phyloP scores from a whole-genome alignment of 2,113 vertebrate genomes.

The Ophthalmolycus amberensis region DNA sequence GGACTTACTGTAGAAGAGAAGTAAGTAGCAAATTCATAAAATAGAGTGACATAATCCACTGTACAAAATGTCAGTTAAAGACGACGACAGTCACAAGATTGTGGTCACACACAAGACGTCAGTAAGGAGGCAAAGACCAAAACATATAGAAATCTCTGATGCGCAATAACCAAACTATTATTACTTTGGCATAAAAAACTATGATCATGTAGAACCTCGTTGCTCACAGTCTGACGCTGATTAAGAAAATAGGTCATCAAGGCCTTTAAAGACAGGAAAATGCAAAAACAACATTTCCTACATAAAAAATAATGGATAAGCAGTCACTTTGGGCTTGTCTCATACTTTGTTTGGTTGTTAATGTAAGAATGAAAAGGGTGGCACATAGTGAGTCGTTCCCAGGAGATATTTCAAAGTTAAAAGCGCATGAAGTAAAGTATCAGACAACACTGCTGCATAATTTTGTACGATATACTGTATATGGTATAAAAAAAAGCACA shows the following conservation, averaged over 20 bases:
- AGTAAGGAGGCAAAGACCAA: background rate
- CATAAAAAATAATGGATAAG: background rate
- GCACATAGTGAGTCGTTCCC: background rate
- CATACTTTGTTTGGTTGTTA: background rate
- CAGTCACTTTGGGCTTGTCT: background rate
- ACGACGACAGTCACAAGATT: background rate
- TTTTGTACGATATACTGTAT: background rate
- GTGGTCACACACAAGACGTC: background rate
- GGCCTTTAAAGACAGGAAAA: background rate
- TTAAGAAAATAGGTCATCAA: background rate
- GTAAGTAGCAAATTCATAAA: background rate
- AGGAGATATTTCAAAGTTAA: background rate
- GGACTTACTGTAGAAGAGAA: background rate
- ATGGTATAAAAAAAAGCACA: background rate
- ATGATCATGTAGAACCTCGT: background rate
- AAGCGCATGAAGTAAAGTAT: background rate
- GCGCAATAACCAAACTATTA: background rate
- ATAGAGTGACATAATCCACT: background rate
- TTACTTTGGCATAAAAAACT: background rate
- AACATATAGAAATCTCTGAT: background rate
- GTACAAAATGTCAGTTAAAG: background rate
- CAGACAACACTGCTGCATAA: background rate
- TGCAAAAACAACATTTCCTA: background rate
- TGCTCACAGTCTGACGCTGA: background rate
- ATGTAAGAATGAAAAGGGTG: background rate